Percentiles rank a stretch among this genome's conserved stretches.
Evolutionary conservation across 2,113 vertebrate genomes (phyloP).

Genomic region (Semnornis frantzii): DNA sequence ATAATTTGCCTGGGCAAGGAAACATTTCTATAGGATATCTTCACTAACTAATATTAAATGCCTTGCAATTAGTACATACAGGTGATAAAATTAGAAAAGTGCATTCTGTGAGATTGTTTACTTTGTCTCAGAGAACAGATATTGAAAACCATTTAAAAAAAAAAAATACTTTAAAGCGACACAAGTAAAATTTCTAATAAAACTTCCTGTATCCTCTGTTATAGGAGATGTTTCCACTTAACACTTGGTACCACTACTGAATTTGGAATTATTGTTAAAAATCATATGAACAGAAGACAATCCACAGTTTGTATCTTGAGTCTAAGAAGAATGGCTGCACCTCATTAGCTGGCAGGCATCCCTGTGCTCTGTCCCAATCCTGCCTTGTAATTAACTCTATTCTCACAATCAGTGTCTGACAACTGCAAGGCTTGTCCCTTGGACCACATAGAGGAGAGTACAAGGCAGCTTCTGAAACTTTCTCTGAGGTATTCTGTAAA

Average conservation of each 20-base stretch:
- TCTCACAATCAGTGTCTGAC: background rate
- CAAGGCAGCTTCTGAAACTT: background rate
- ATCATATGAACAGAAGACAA: background rate
- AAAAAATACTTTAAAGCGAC: background rate
- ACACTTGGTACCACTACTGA: background rate
- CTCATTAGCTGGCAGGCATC: background rate
- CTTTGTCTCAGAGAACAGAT: background rate
- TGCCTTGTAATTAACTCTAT: background rate
- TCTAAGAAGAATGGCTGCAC: background rate
- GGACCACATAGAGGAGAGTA: background rate
- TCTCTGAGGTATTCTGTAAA: background rate
- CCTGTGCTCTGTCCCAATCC: background rate
- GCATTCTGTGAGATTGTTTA: background rate
- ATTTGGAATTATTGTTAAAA: background rate
- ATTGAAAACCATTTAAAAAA: background rate
- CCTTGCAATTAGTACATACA: background rate
- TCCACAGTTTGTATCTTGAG: background rate
- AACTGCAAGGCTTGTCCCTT: background rate
- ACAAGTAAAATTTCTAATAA: background rate
- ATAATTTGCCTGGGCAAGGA: background rate
- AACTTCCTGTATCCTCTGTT: background rate
- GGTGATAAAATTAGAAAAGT: background rate
- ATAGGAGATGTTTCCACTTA: background rate
- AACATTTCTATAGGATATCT: background rate
- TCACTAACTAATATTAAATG: background rate